Base-by-base conservation (phyloP, 37 sponge, comb jelly and placozoan genomes). In the Cladorhizidae sp. region DNA sequence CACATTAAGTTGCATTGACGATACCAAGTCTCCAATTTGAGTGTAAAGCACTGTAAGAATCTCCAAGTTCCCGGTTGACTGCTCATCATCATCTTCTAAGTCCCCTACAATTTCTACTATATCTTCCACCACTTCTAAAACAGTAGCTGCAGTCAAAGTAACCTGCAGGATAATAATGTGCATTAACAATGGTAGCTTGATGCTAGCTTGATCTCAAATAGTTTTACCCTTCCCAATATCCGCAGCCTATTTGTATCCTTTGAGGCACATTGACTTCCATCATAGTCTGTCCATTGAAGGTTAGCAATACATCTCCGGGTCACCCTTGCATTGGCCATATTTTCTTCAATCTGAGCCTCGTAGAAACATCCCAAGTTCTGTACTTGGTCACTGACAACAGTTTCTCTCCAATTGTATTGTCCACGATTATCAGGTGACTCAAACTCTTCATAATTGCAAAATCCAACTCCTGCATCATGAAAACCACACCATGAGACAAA, bases 381-480 rank as follows among this genome's bases (percentile, higher is more conserved):
- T 45, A n/a, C 7, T 33, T 65, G 9, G 33, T 28, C 12, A 23
- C 57, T 57, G 20, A 74, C 83, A 11, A 29, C 37, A 28, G 83
- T 75, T 67, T 83, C 83, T 40, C 38, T 64, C 83, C 83, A 83
- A 12, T 22, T 56, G 64, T 75, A 83, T 41, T 32, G 33, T n/a
- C 76, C 76, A 36, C 64, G 55, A 38, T 36, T 36, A 67, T 52
- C 71, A 26, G 77, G 45, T 52, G 75, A 56, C 12, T 20, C 25
- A 1, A 74, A 50, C 9, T 22, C 36, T 2, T 70, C 63, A 58
- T 58, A 59, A 36, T 70, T 57, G 54, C 85, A 85, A 59, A 85
- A 85, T 62, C 85, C 85, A 40, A 21, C 22, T 21, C 38, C 85
- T 85, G 40, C 3, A 32, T 29, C 22, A 68, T 31, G 6, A 68